Conservation (phyloP, 2,113 vertebrate species). For the Terrapene triunguis region DNA sequence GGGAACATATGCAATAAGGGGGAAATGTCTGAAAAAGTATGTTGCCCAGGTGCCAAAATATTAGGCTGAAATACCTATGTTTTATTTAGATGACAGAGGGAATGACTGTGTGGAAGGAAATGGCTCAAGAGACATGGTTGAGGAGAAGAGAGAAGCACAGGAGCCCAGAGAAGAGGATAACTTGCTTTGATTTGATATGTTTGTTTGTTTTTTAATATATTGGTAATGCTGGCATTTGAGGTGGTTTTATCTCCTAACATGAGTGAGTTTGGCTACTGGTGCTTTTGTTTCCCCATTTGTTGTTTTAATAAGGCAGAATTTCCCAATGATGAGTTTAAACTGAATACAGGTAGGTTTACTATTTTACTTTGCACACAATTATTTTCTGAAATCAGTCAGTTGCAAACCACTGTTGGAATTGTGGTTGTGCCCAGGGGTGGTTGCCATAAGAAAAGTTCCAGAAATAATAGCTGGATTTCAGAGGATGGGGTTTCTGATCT, state of each 20-base stretch:
- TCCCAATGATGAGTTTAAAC: neutral
- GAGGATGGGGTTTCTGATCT: no score
- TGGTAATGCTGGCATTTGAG: neutral
- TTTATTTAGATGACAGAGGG: neutral
- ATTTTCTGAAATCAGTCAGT: neutral
- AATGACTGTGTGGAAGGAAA: neutral
- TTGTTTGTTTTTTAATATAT: neutral
- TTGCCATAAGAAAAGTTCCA: no score
- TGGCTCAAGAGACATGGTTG: neutral
- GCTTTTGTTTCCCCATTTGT: neutral
- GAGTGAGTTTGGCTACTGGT: neutral
- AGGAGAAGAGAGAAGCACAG: neutral
- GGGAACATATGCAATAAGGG: neutral
- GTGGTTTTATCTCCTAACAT: neutral
- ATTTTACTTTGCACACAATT: neutral
- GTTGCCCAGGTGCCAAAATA: neutral
- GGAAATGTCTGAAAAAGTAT: neutral
- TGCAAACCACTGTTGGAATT: no score
- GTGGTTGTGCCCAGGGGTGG: no score
- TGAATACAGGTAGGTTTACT: neutral
- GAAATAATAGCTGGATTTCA: no score
- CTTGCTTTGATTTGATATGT: neutral
- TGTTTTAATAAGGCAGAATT: neutral
- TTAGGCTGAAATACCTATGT: neutral
- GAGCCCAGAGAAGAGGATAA: neutral